Conservation (phyloP, 1,140 invertebrate species). For the Matsumurasca onukii region DNA sequence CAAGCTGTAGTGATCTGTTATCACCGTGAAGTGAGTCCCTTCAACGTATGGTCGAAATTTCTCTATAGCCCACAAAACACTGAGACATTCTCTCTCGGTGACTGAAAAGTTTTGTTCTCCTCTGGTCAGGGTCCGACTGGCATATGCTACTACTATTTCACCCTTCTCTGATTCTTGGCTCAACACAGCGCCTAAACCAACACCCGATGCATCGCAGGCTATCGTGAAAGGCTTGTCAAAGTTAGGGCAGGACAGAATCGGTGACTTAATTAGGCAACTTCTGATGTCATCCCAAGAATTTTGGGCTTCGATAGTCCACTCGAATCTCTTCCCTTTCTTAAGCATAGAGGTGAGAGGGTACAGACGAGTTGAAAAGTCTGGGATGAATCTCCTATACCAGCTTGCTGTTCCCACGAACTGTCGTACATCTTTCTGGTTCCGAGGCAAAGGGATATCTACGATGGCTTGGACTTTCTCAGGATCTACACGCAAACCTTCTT, state of each 20-base stretch:
- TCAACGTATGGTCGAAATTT: too few relatives aligned
- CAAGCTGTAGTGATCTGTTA: too few relatives aligned
- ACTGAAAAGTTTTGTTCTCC: too few relatives aligned
- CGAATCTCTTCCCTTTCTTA: not conserved
- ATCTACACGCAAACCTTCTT: not conserved
- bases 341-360: not conserved
- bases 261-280: constrained; percentile 31
- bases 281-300: not conserved
- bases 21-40: too few relatives aligned
- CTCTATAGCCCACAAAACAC: too few relatives aligned
- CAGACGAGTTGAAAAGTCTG: not conserved
- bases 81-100: too few relatives aligned
- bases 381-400: constrained; percentile 29
- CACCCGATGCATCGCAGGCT: constrained; percentile 28
- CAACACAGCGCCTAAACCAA: constrained; percentile 45
- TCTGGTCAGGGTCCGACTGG: not conserved
- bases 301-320: not conserved
- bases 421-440: not conserved
- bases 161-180: constrained; percentile 27
- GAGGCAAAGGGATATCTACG: not conserved
- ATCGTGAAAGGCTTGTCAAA: constrained; percentile 1
- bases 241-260: not conserved
- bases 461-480: not conserved
- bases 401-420: not conserved
- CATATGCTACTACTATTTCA: constrained; percentile 44